These are phyloP conservation scores for Sparidentex hasta DNA, from an alignment of 2,797 vertebrate genomes.

Conservation along the genomic window DNA sequence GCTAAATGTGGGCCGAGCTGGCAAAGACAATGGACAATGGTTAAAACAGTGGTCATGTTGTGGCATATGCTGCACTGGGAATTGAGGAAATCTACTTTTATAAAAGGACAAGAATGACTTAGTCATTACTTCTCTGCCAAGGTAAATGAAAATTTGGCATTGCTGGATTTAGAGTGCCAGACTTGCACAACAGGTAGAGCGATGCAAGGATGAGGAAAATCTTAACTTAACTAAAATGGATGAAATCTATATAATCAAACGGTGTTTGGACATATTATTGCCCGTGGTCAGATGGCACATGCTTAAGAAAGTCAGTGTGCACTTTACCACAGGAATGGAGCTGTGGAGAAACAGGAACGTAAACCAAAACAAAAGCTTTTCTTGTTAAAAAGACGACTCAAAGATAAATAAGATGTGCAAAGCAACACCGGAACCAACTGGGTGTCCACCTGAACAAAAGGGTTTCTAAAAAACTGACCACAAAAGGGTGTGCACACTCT, in stretches of 20 bases:
- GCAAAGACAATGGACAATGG: neutral
- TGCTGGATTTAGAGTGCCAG: neutral
- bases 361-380: conserved; percentile 28
- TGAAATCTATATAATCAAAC: neutral
- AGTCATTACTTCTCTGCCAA: neutral
- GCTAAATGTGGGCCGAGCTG: neutral
- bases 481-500: conserved; percentile 47
- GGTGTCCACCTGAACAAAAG: conserved; percentile 42
- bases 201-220: neutral
- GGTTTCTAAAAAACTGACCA: conserved; percentile 20
- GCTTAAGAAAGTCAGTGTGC: conserved; percentile 18
- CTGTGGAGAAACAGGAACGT: conserved; percentile 31
- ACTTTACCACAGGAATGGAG: conserved; percentile 64
- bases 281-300: neutral
- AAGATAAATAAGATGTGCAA: neutral
- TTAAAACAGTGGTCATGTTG: neutral
- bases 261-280: neutral
- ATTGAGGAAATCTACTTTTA: neutral
- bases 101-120: neutral
- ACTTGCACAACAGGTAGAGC: neutral
- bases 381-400: neutral
- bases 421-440: neutral
- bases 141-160: too few species aligned
- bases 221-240: neutral
- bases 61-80: neutral